Evolutionary conservation across 1,140 invertebrate genomes (phyloP), one percentile per base, ranked within the genome.

Genomic region (Capitella teleta): DNA sequence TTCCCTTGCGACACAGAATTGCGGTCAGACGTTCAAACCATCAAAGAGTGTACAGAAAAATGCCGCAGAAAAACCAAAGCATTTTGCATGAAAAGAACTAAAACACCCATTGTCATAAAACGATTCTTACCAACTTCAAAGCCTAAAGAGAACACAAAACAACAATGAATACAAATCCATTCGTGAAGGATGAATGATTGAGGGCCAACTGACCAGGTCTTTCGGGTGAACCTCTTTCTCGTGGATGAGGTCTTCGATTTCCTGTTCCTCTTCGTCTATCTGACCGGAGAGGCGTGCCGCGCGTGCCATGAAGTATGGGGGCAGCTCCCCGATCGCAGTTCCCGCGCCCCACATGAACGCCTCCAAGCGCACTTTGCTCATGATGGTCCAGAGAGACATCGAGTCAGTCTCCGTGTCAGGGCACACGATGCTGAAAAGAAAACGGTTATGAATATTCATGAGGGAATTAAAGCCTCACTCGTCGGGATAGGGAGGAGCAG

Each of bases 321-420:
- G 95, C 48, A 98, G 72, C 74, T 98, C 95, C 3, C 95, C 95
- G 23, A 98, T 74, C 0, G 95, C 95, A 1, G 95, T 98, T 5
- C 95, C 95, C 42, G 87, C 84, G 16, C 96, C 79, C 95, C 95
- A 99, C 74, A 97, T 83, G 75, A 98, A 89, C 1, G 91, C 86
- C 76, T 98, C 95, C 32, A 96, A 70, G n/a, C 89, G 78, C 10
- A 98, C 90, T 62, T 98, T 98, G 24, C 83, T 81, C 84, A 98
- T 93, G 52, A 98, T 97, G 53, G 82, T 85, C 78, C 76, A 79
- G 78, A 91, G 62, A 80, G 75, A 67, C 56, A 68, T 63, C 5
- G 3, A 14, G 34, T 24, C 36, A 47, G 52, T 16, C 40, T 52
- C 42, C 25, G 52, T 51, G 6, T 66, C 62, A 5, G 75, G 74